Conservation (phyloP, 2,797 vertebrate species). For the Anableps anableps region DNA sequence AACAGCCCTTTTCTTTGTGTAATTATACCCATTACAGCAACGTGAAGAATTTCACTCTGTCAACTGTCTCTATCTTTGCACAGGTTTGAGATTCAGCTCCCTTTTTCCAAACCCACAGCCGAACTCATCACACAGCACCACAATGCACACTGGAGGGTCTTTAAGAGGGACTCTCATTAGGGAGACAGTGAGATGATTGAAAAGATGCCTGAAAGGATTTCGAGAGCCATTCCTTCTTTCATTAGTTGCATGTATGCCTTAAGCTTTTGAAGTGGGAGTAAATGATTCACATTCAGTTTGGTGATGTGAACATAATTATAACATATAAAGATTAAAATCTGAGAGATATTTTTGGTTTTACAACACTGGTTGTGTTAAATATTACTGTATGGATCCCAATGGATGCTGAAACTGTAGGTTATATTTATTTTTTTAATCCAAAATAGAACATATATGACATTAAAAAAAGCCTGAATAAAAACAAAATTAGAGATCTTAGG, state of each 20-base stretch:
- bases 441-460: not conserved
- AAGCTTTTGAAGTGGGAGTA: slow-evolving; percentile 42
- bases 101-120: slow-evolving; percentile 56
- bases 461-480: too few species aligned
- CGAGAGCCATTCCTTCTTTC: slow-evolving; percentile 29
- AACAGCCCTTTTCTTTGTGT: slow-evolving; percentile 76
- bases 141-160: slow-evolving; percentile 54
- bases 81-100: slow-evolving; percentile 63
- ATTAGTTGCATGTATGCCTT: slow-evolving; percentile 39
- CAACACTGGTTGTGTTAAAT: slow-evolving; percentile 12
- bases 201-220: slow-evolving; percentile 66
- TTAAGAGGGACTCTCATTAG: slow-evolving; percentile 55
- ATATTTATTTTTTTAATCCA: too few species aligned
- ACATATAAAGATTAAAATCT: slow-evolving; percentile 22
- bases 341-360: slow-evolving; percentile 15
- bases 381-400: not conserved
- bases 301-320: slow-evolving; percentile 45
- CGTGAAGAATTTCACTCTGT: slow-evolving; percentile 68
- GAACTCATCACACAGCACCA: slow-evolving; percentile 47
- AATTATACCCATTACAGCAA: slow-evolving; percentile 76
- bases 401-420: not conserved
- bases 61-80: slow-evolving; percentile 54
- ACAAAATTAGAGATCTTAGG: not conserved
- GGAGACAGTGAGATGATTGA: slow-evolving; percentile 62
- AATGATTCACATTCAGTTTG: slow-evolving; percentile 45